Evolutionary conservation across 2,888 invertebrate species (phyloP).

Genomic region (Thyatira batis): DNA sequence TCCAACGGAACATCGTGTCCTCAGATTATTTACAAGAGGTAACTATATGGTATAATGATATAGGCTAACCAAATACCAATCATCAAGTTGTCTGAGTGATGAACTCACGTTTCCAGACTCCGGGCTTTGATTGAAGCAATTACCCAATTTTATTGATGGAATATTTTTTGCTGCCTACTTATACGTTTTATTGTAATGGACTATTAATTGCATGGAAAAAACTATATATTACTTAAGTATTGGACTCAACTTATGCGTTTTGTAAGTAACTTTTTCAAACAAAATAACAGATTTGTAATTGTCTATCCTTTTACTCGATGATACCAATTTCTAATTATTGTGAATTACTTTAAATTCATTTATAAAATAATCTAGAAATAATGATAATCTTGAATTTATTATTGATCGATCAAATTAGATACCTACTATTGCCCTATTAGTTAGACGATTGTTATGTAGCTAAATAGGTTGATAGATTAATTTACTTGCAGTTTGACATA

Average conservation of each 20-base stretch:
- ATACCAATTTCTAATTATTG: too few species aligned
- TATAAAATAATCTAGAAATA: too few species aligned
- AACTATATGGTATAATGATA: constrained; percentile 1
- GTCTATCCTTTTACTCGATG: background rate
- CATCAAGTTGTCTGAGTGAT: constrained; percentile 1
- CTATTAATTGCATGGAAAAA: constrained; percentile 5
- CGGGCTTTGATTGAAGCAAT: background rate
- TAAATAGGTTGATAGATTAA: too few species aligned
- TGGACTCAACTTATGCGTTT: too few species aligned
- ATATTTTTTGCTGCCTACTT: background rate
- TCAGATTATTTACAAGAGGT: constrained; percentile 9
- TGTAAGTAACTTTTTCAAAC: too few species aligned
- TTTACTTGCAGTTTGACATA: too few species aligned
- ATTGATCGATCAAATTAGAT: background rate
- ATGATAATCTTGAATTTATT: too few species aligned
- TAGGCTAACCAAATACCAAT: background rate
- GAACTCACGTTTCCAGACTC: background rate
- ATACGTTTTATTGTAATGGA: background rate
- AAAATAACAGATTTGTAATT: too few species aligned
- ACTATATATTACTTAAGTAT: too few species aligned
- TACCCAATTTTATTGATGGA: background rate
- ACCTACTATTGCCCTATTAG: too few species aligned
- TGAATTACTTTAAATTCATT: too few species aligned
- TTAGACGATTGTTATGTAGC: too few species aligned
- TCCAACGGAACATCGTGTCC: constrained; percentile 36